Evolutionary conservation across 2,797 vertebrate genomes (phyloP).

Genomic region (Malurus leucopterus): DNA sequence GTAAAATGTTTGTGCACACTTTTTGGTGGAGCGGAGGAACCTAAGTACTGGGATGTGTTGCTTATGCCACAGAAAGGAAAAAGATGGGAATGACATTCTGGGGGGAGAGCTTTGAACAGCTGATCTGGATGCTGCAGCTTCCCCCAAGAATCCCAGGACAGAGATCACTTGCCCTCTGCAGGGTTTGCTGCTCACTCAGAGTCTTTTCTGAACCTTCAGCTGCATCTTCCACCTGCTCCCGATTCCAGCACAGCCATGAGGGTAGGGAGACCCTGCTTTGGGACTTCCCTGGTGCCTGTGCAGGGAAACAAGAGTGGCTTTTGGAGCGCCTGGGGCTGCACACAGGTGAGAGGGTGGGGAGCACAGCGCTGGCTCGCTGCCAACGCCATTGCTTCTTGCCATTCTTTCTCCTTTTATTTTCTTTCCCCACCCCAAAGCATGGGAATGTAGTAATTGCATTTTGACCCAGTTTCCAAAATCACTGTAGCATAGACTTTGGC

Average conservation of each 20-base stretch:
- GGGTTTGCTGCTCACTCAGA: accelerated
- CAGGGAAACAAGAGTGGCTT: background rate
- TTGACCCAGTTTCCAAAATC: constrained; percentile 41
- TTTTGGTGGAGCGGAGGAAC: background rate
- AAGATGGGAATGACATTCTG: background rate
- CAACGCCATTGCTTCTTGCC: background rate
- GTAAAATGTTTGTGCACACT: background rate
- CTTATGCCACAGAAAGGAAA: background rate
- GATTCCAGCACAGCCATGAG: background rate
- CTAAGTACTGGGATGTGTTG: accelerated
- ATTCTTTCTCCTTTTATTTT: constrained; percentile 21
- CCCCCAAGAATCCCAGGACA: background rate
- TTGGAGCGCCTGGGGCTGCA: background rate
- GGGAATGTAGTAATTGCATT: constrained; percentile 40
- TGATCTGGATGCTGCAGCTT: background rate
- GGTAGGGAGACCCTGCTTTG: background rate
- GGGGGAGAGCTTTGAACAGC: background rate
- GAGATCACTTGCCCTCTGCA: accelerated
- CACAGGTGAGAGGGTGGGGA: background rate
- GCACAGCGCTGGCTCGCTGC: background rate
- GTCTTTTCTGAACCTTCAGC: too few species aligned
- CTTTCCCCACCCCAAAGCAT: constrained; percentile 9
- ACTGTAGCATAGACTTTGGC: constrained; percentile 5
- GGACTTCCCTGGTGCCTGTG: background rate
- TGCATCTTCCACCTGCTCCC: background rate